Evolutionary conservation across 2,113 vertebrate genomes (phyloP), one percentile per base, ranked within the genome.

Genomic region (Archilochus colubris): DNA sequence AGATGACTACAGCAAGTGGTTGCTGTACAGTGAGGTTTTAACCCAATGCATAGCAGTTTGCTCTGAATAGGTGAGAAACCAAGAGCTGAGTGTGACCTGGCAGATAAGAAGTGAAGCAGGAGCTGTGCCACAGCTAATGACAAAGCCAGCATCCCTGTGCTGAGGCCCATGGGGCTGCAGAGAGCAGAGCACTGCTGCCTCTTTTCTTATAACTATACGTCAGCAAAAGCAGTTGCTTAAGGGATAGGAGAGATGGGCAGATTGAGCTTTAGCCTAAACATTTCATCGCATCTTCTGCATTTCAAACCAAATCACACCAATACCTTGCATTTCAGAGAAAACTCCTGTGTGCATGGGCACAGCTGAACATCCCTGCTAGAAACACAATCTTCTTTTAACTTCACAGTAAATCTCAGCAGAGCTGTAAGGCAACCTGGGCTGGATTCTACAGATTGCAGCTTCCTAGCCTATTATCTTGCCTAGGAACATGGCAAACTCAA

Each of bases 211-310:
- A 48, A 25, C 4, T 40, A 44, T 54, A 14, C 16, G 9, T 0
- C 0, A 61, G 31, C 43, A 33, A 48, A 67, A 77, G 19, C 19
- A 38, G 48, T 1, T 17, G 14, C 44, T 58, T 21, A 46, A 57
- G 18, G 10, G 24, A 55, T 46, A 14, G 1, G 9, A 74, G 10
- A 51, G 10, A 51, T 0, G 1, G 24, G 43, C 19, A 61, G 40
- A 70, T 2, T 27, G 62, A 79, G 33, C 31, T 75, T 58, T 72
- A 38, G 22, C 28, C 66, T 40, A 15, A n/a, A 8, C 13, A 22
- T 28, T 68, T 63, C 3, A 24, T 46, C 14, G 12, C 1, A 0
- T 8, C 12, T 48, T 62, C 88, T 43, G 5, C 5, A 19, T 64
- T 23, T 74, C 61, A 74, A 76, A 79, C 40, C 31, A 20, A 74